A percentile compares a stretch with the other conserved stretches of the same genome.
Conservation (phyloP, 1,140 invertebrate genomes). For the Leguminivora glycinivorella region DNA sequence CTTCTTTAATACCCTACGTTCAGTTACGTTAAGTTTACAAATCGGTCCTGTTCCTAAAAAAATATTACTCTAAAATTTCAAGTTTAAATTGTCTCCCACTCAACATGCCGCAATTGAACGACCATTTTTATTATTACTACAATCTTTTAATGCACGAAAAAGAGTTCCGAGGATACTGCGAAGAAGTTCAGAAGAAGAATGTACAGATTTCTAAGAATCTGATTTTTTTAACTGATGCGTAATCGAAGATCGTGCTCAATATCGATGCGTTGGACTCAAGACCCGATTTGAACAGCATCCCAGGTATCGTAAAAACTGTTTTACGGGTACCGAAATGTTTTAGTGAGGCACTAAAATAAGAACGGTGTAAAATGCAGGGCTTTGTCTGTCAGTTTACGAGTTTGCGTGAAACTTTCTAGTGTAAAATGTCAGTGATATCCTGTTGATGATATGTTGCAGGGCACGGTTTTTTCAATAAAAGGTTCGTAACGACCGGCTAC, state of each 20-base stretch:
- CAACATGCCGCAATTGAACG: no score
- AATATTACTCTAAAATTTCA: no score
- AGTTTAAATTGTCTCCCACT: no score
- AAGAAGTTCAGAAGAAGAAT: no score
- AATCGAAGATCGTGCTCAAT: not conserved
- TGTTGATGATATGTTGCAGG: not conserved
- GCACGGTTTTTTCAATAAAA: not conserved
- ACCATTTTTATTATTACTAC: no score
- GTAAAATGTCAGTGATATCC: not conserved
- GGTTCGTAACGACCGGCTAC: not conserved
- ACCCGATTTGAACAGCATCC: not conserved
- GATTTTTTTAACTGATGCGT: no score
- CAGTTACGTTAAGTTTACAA: no score
- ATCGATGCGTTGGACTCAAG: not conserved
- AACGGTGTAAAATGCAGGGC: conserved; percentile 62
- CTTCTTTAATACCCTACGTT: no score
- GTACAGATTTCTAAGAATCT: no score
- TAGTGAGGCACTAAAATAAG: conserved; percentile 68
- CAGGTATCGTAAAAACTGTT: conserved; percentile 66
- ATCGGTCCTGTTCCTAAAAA: no score
- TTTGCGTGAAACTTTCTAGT: conserved; percentile 13
- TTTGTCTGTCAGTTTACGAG: conserved; percentile 41
- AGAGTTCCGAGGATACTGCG: no score
- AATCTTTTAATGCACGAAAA: no score
- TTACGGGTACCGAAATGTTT: conserved; percentile 61